phyloP scores from a whole-genome alignment of 2,113 vertebrate species.

The Calyptommatus sinebrachiatus region DNA sequence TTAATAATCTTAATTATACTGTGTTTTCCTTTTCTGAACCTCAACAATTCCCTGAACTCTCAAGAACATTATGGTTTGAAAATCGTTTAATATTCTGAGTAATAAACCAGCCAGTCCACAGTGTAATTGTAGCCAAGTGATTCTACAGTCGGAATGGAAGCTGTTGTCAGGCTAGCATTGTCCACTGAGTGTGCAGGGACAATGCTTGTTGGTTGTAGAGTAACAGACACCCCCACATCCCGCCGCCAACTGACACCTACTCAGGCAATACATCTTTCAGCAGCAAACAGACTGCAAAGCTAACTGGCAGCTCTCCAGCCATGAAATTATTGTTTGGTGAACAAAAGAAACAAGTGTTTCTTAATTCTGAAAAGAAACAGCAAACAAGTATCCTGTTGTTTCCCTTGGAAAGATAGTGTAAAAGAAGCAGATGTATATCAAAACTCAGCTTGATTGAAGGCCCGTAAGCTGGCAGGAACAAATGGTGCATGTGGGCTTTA shows the following conservation, averaged over 20 bases:
- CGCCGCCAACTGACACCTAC: constrained; percentile 14
- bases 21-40: not conserved
- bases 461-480: not conserved
- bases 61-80: not conserved
- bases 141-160: not conserved
- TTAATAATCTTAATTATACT: not conserved
- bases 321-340: constrained; percentile 8
- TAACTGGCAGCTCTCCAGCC: constrained; percentile 11
- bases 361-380: constrained; percentile 34
- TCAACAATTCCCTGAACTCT: not conserved
- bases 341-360: constrained; percentile 26
- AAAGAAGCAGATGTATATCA: constrained; percentile 33
- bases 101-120: not conserved
- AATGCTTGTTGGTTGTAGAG: constrained; percentile 10
- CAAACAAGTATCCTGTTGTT: constrained; percentile 24
- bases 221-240: constrained; percentile 14
- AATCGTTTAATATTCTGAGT: not conserved
- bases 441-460: constrained; percentile 23
- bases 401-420: not conserved
- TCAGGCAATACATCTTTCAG: constrained; percentile 4
- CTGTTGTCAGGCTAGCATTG: constrained; percentile 17
- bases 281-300: constrained; percentile 3
- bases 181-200: not conserved
- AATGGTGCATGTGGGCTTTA: constrained; percentile 15
- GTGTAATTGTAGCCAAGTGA: not conserved